Base-by-base conservation (phyloP, 2,888 invertebrate genomes). In the Thymelicus acteon region DNA sequence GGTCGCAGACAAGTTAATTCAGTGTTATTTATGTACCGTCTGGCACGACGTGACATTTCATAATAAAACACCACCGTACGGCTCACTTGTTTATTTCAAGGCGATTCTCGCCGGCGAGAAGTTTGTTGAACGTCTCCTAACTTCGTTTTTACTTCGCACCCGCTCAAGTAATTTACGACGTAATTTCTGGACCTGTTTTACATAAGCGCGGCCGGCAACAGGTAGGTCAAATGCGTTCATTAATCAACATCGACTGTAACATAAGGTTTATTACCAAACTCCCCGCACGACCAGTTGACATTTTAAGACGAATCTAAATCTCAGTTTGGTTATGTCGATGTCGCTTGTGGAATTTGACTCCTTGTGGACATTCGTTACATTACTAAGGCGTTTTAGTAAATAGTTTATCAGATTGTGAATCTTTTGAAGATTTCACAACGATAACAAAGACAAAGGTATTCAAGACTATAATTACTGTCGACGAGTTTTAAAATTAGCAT, bases 1-100 rank as follows among this genome's bases (percentile, higher is more conserved):
- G 91, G 90, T 90, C 91, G 84, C 88, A 92, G 92, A 92, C 92
- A 85, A 89, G 90, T 90, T 90, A 91, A 92, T 92, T 91, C 88
- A 81, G 85, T 86, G 83, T 90, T 92, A 92, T 92, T 92, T 93
- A 91, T 92, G 88, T 88, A 88, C 87, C 85, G 92, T 91, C 92
- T 93, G 89, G 88, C 84, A 84, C 86, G 82, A 85, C 79, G 87
- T 90, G 91, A 92, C 90, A 91, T 92, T 91, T 90, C 85, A 87
- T 87, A 91, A 90, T 90, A 90, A 91, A 90, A 91, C 87, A 84
- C 78, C 82, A 81, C 82, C 79, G 79, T 83, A 86, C 82, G 80
- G 79, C 80, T 82, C 80, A 81, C 80, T 79, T 79, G 80, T 82
- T 82, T 78, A 76, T 80, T 78, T 78, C 76, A 77, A 77, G 76